Evolutionary conservation across 2,888 invertebrate species (phyloP).

Genomic region (Xanthia icteritia): DNA sequence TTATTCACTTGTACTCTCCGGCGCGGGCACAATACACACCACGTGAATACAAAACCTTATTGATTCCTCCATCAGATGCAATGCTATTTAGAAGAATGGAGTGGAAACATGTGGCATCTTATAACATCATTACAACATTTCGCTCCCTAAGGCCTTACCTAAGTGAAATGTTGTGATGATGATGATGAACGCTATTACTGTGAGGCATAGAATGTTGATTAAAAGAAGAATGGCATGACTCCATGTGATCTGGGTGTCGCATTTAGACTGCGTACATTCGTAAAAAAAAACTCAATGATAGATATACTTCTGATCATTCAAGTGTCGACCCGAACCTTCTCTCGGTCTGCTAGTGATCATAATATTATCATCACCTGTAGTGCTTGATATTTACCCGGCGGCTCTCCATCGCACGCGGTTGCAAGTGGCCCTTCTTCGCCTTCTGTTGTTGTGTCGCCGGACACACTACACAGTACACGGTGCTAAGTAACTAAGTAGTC

Average conservation of each 20-base stretch:
- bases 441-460: background rate
- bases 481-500: slow-evolving; percentile 28
- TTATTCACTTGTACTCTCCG: slow-evolving; percentile 8
- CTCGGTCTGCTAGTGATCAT: background rate
- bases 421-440: background rate
- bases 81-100: background rate
- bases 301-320: background rate
- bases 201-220: background rate
- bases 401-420: background rate
- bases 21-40: background rate
- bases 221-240: background rate
- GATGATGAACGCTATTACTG: background rate
- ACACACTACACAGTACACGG: too few species aligned
- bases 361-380: background rate
- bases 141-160: background rate
- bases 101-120: background rate
- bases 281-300: background rate
- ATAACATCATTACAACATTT: background rate
- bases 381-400: background rate
- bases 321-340: background rate
- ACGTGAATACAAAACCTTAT: too few species aligned
- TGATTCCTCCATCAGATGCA: background rate
- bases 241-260: too few species aligned
- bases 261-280: background rate
- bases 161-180: too few species aligned